Conservation (phyloP, 1,140 invertebrate genomes). For the Solen grandis region DNA sequence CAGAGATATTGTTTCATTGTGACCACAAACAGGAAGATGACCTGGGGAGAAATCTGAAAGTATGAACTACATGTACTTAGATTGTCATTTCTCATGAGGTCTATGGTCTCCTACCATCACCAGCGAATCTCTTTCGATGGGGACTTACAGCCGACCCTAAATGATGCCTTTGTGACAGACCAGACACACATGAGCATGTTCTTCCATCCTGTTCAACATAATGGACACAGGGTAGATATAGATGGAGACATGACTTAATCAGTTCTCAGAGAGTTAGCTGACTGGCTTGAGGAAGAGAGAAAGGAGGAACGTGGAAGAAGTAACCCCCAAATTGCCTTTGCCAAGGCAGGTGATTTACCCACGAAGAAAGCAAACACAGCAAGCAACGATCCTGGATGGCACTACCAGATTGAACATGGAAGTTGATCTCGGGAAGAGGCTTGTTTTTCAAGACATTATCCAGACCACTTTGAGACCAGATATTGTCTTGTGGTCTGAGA, state of each 20-base stretch:
- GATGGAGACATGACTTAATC: too few species aligned
- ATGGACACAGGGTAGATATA: too few species aligned
- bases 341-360: constrained; percentile 19
- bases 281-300: constrained; percentile 8
- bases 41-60: too few species aligned
- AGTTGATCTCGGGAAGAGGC: too few species aligned
- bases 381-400: background rate
- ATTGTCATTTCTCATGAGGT: too few species aligned
- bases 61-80: too few species aligned
- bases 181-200: background rate
- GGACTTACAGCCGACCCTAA: constrained; percentile 1
- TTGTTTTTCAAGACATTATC: too few species aligned
- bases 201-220: background rate
- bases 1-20: too few species aligned
- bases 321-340: constrained; percentile 10
- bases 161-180: constrained; percentile 15
- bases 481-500: too few species aligned
- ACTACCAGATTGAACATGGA: background rate
- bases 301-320: too few species aligned
- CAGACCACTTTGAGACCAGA: too few species aligned
- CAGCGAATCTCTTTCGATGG: constrained; percentile 15
- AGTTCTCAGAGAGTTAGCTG: constrained; percentile 12
- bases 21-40: too few species aligned
- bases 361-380: background rate
- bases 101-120: constrained; percentile 12